These are phyloP conservation scores for Poicephalus meyeri DNA, from an alignment of 2,113 vertebrate genomes.

Conservation along the genomic window DNA sequence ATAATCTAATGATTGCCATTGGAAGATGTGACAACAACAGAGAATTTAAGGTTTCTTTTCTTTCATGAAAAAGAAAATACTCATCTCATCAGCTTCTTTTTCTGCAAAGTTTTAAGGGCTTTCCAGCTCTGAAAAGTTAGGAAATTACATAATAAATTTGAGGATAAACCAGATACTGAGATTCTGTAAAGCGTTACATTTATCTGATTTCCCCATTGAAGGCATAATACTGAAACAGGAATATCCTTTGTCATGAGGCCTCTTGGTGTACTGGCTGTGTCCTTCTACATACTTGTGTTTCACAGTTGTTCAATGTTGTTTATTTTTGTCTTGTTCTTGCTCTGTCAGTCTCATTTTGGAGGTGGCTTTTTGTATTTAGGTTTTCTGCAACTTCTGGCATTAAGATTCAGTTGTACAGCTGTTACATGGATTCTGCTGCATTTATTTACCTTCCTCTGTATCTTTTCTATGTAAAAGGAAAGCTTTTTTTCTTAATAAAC, in stretches of 20 bases:
- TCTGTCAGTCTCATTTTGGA: constrained; percentile 6
- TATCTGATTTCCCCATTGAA: background rate
- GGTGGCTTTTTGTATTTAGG: constrained; percentile 28
- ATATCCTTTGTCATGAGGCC: background rate
- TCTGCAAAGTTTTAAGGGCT: background rate
- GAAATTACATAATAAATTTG: background rate
- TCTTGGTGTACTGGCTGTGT: background rate
- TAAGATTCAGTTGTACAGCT: constrained; percentile 30
- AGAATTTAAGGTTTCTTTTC: background rate
- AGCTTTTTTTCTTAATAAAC: constrained; percentile 64
- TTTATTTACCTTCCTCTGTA: constrained; percentile 52
- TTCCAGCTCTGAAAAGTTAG: background rate
- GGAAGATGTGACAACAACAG: background rate
- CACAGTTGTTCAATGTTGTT: background rate
- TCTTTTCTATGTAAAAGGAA: constrained; percentile 60
- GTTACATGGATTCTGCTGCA: background rate
- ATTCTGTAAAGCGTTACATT: background rate
- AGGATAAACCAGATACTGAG: background rate
- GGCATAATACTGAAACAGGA: background rate
- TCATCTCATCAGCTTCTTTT: background rate
- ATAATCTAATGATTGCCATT: background rate
- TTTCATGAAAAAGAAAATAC: background rate
- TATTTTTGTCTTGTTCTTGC: background rate
- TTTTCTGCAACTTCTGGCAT: constrained; percentile 17
- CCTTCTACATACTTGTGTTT: background rate